phyloP scores from a whole-genome alignment of 2,113 vertebrate species.

The Mobula hypostoma region DNA sequence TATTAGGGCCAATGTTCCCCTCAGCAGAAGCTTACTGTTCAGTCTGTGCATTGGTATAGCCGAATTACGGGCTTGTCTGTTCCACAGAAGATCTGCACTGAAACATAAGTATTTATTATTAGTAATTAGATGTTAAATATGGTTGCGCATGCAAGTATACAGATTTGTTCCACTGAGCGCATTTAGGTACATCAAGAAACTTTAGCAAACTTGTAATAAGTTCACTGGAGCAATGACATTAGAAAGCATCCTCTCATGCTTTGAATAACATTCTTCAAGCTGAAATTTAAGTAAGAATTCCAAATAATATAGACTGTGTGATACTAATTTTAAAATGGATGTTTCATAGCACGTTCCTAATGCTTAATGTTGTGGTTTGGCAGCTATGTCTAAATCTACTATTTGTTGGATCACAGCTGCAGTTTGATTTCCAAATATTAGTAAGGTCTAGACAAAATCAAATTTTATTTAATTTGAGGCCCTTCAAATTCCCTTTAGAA shows the following conservation, averaged over 20 bases:
- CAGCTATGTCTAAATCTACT: neutral
- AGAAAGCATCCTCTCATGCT: neutral
- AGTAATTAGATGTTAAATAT: neutral
- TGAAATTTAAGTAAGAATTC: neutral
- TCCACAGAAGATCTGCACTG: too few species aligned
- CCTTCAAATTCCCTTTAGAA: neutral
- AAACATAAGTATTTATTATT: neutral
- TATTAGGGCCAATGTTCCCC: too few species aligned
- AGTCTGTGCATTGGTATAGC: too few species aligned
- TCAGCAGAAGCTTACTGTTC: too few species aligned
- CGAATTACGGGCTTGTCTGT: too few species aligned
- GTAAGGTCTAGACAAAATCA: conserved; percentile 30
- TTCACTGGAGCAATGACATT: neutral
- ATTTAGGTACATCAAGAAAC: neutral
- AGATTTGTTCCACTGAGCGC: neutral
- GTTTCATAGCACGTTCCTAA: neutral
- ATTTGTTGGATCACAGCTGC: neutral
- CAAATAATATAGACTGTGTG: neutral
- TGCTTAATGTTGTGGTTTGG: neutral
- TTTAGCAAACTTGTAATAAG: neutral
- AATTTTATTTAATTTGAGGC: conserved; percentile 28
- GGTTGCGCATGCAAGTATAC: neutral
- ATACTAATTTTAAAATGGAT: neutral
- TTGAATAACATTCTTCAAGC: neutral
- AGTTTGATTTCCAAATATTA: neutral